These are phyloP conservation scores for Dromococcyx pavoninus DNA, from an alignment of 2,797 vertebrate genomes.

Conservation along the genomic window DNA sequence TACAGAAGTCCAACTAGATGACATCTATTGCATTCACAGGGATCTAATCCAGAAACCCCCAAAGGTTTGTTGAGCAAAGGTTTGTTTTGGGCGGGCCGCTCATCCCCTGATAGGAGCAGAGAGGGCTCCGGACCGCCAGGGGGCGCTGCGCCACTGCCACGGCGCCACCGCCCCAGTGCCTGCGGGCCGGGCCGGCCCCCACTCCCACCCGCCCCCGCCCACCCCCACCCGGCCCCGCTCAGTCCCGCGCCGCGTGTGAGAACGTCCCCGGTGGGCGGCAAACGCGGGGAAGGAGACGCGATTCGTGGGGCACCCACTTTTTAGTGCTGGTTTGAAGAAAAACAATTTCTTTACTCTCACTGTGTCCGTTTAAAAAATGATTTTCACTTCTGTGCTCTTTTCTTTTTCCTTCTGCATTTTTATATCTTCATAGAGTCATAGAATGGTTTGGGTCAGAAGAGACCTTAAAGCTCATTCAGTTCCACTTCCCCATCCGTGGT, in stretches of 20 bases:
- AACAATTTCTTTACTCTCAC: neutral
- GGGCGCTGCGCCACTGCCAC: neutral
- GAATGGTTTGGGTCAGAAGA: too few relatives aligned
- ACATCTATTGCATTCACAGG: too few relatives aligned
- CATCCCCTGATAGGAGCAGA: too few relatives aligned
- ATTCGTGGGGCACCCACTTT: accelerated
- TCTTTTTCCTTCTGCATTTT: accelerated
- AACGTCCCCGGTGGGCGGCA: neutral
- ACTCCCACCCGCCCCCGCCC: too few relatives aligned
- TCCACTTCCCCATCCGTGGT: too few relatives aligned
- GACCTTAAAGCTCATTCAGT: too few relatives aligned
- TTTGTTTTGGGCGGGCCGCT: too few relatives aligned
- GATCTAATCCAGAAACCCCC: neutral
- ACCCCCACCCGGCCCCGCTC: too few relatives aligned
- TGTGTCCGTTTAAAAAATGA: neutral
- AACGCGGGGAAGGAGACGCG: too few relatives aligned
- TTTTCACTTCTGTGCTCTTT: accelerated
- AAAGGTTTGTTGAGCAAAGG: neutral
- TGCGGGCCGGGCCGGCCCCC: neutral
- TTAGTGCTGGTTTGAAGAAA: neutral
- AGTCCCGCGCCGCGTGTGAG: too few relatives aligned
- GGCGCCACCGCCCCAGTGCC: neutral
- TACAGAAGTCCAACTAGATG: too few relatives aligned
- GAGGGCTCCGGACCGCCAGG: neutral
- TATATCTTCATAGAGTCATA: neutral